These are phyloP conservation scores for Datnioides undecimradiatus DNA, from an alignment of 2,113 vertebrate species.

Conservation along the genomic window DNA sequence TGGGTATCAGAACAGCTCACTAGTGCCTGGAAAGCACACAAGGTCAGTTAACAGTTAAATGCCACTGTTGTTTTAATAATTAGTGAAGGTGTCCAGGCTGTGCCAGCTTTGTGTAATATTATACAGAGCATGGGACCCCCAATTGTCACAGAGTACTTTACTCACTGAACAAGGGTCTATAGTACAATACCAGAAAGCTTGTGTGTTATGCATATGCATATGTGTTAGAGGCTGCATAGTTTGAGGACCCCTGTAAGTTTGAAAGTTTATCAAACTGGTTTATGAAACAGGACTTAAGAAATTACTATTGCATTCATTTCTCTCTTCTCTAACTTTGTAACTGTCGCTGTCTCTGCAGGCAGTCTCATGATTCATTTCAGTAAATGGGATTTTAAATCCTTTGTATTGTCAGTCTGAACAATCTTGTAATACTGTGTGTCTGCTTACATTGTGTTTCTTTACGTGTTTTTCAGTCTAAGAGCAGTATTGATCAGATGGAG, in stretches of 20 bases:
- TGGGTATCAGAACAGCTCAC: too few relatives aligned
- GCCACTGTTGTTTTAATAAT: background rate
- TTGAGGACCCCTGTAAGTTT: background rate
- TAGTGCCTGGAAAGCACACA: too few relatives aligned
- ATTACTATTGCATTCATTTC: too few relatives aligned
- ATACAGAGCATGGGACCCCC: background rate
- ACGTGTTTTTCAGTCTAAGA: constrained; percentile 88
- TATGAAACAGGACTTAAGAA: background rate
- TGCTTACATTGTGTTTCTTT: constrained; percentile 6
- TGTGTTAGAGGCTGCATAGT: background rate
- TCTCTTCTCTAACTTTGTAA: too few relatives aligned
- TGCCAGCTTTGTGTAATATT: background rate
- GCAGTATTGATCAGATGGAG: constrained; percentile 94
- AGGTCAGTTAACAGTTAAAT: background rate
- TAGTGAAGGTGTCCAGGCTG: background rate
- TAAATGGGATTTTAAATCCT: background rate
- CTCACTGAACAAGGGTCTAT: background rate
- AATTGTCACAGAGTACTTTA: too few relatives aligned
- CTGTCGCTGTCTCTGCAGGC: background rate
- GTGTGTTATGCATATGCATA: too few relatives aligned
- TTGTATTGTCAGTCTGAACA: background rate
- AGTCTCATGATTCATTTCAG: too few relatives aligned
- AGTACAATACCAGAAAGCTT: background rate
- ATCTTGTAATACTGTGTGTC: background rate
- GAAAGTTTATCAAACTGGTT: background rate